Base-by-base conservation (phyloP, 2,888 invertebrate genomes). In the Eupithecia abbreviata region DNA sequence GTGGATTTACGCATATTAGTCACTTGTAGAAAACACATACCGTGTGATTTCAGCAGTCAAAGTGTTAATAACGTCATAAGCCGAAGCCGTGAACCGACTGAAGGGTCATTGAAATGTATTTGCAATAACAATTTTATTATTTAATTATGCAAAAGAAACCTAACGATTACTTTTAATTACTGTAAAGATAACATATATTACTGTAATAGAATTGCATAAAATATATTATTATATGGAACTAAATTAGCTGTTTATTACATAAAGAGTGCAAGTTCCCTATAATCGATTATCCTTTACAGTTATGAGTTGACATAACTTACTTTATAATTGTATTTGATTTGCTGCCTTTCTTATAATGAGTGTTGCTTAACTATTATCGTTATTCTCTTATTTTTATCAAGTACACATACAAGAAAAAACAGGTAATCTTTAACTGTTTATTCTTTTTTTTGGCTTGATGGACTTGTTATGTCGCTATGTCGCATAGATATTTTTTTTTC, bases 121-220 rank as follows among this genome's bases (percentile, higher is more conserved):
- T 73, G 45, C 67, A 79, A 79, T 77, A 70, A 74, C 68, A 77
- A 72, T 76, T 66, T 62, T 30, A 62, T 62, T 58, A 71, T 67
- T 75, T 30, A 68, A 51, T 67, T 30, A 69, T 73, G 77, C 71
- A 49, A 74, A 73, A 73, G 43, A 70, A 69, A 72, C 41, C 30
- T 68, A 73, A 73, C 71, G 55, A 67, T 13, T 69, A 68, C 10
- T 65, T 75, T 76, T 76, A 73, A 73, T 71, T 71, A 72, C 73
- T 10, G 13, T 72, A 74, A 77, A 72, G 66, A 77, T 78, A 75
- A 75, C 45, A 71, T 51, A 62, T 30, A 76, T 76, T 45, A 75
- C 65, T 76, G 18, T 67, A 62, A 76, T 72, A 9, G n/a, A 75
- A 75, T 76, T 77, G 41, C 75, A 69, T 74, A 58, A 71, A 77